Conservation (phyloP, 2,113 vertebrate genomes). For the Isurus oxyrinchus region DNA sequence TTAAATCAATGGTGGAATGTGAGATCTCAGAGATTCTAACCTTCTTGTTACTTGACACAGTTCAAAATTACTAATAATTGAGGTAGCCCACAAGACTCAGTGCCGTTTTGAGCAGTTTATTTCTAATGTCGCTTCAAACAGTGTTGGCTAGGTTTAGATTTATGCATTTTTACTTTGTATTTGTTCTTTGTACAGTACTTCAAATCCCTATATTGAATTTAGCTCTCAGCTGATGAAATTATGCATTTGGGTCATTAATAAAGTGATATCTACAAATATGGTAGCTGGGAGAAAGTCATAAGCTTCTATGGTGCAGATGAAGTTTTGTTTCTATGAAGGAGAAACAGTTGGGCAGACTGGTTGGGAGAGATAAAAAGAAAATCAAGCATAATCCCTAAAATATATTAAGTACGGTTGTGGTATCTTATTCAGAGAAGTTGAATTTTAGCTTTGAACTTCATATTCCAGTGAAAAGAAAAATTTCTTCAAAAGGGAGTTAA, state of each 20-base stretch:
- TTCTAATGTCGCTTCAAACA: neutral
- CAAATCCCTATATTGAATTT: neutral
- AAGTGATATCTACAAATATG: neutral
- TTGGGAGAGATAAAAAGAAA: neutral
- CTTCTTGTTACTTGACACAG: neutral
- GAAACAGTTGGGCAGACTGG: neutral
- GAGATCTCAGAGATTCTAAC: neutral
- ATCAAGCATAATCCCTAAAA: neutral
- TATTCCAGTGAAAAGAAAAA: neutral
- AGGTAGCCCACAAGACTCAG: neutral
- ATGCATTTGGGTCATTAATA: neutral
- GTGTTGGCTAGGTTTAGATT: neutral
- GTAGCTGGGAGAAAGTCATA: neutral
- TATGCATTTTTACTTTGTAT: neutral
- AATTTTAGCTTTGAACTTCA: conserved; percentile 7
- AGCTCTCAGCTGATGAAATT: neutral
- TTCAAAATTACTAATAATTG: neutral
- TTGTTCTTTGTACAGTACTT: neutral
- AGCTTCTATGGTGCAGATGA: neutral
- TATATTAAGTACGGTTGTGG: neutral
- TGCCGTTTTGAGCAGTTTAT: neutral
- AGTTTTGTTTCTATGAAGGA: neutral
- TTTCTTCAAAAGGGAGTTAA: neutral
- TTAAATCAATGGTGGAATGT: neutral
- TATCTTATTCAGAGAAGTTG: neutral